Base-by-base conservation (phyloP, 23 tunicate species). In the Phallusia fumigata region DNA sequence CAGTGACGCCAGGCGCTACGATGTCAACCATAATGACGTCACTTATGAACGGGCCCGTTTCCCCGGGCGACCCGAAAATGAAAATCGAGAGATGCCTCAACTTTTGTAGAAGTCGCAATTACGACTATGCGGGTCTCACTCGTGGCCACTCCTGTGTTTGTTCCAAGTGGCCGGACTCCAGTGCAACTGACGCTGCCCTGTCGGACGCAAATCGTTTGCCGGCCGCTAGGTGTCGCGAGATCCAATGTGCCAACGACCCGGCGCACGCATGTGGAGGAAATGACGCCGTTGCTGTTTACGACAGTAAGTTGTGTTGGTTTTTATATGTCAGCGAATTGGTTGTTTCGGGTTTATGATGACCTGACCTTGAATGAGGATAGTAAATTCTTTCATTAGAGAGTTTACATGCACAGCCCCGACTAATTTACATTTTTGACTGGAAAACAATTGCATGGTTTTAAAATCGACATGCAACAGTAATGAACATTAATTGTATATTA, bases 211-310 rank as follows among this genome's bases (percentile, higher is more conserved):
- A 89, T 52, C 52, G 64, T 21, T 34, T 89, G 19, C 88, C 87
- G 15, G 83, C 82, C n/a, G 34, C 33, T 12, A 18, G 36, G 19
- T 89, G 93, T 45, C 69, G 52, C n/a, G 65, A 78, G 35, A 65
- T 73, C 33, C 84, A 79, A 22, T 89, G 93, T 51, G 88, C 40
- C 30, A 65, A 53, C 75, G 93, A 89, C 65, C 80, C 78, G 18
- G 31, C 47, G 33, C 93, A 84, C 31, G 80, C 93, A 18, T 89
- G 93, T 44, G 93, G 93, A 18, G 93, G 93, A 28, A 75, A 79
- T 19, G 72, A 79, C 21, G 93, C 93, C 33, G 72, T 89, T 22
- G 86, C 93, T 52, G 72, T 89, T 32, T 89, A 89, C 58, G 93
- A 89, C 84, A 87, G 93, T 89, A 84, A 72, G 82, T 75, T 51